Conservation (phyloP, 1,140 invertebrate species). For the Platyura marginata region DNA sequence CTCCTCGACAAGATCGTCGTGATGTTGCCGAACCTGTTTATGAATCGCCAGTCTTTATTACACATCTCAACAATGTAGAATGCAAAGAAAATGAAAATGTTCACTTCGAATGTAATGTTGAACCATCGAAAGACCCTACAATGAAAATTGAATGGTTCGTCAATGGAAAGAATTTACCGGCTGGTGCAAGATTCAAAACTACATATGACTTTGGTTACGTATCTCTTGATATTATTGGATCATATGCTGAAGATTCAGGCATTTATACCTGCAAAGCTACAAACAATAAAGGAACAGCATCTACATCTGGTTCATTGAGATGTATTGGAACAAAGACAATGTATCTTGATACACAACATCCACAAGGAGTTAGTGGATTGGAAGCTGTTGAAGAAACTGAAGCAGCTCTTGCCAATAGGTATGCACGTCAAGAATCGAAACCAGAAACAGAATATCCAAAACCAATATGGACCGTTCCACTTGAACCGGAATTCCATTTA, state of each 20-base stretch:
- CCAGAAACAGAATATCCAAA: conserved; percentile 65
- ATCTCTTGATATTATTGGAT: conserved; percentile 59
- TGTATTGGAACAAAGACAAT: conserved; percentile 62
- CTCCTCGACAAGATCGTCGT: conserved; percentile 38
- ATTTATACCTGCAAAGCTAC: conserved; percentile 83
- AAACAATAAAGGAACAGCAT: conserved; percentile 75
- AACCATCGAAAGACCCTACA: conserved; percentile 86
- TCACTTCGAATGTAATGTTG: conserved; percentile 88
- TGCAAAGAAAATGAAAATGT: conserved; percentile 78
- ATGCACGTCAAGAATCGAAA: conserved; percentile 36
- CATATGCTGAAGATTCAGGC: conserved; percentile 75
- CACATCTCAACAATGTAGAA: conserved; percentile 77
- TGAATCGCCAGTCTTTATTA: conserved; percentile 74
- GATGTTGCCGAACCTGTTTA: conserved; percentile 56
- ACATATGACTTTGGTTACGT: conserved; percentile 82
- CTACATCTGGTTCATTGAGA: conserved; percentile 69
- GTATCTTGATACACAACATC: conserved; percentile 75
- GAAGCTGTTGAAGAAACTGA: conserved; percentile 75
- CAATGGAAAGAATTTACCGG: conserved; percentile 63
- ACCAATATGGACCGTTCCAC: conserved; percentile 71
- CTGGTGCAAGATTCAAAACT: conserved; percentile 62
- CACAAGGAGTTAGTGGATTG: conserved; percentile 66
- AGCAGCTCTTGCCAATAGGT: conserved; percentile 49
- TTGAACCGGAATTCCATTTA: conserved; percentile 64
- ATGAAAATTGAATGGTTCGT: conserved; percentile 85